Evolutionary conservation across 1,140 invertebrate genomes (phyloP).

Genomic region (Philopotamus ludificatus): DNA sequence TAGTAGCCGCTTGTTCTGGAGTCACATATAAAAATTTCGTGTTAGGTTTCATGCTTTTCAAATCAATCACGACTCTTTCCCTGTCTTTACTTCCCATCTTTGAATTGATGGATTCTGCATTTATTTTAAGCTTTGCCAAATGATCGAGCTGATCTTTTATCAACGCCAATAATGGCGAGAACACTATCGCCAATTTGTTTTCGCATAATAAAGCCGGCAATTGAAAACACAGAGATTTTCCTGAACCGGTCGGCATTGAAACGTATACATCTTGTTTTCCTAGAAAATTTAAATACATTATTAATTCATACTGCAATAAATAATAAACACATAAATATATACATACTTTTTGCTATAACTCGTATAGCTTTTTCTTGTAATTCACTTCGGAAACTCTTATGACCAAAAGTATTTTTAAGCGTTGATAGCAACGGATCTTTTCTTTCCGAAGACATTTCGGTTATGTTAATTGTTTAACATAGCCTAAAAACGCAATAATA

Average conservation of each 20-base stretch:
- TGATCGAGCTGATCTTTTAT: conserved; percentile 80
- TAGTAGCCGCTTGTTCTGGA: conserved; percentile 84
- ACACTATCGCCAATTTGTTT: conserved; percentile 78
- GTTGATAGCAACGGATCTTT: neutral
- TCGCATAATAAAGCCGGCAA: conserved; percentile 76
- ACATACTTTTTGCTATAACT: conserved; percentile 53
- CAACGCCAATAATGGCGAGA: conserved; percentile 90
- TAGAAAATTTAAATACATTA: conserved; percentile 50
- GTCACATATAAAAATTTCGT: conserved; percentile 89
- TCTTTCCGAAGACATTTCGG: neutral
- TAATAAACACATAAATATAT: neutral
- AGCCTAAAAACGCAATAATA: too few species aligned
- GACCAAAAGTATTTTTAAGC: conserved; percentile 53
- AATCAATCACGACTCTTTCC: conserved; percentile 70
- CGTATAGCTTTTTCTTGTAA: conserved; percentile 56
- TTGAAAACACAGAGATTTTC: conserved; percentile 96
- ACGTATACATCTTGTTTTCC: conserved; percentile 76
- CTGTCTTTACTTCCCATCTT: conserved; percentile 75
- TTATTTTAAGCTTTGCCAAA: conserved; percentile 67
- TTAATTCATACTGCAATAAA: conserved; percentile 6
- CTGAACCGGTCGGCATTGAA: conserved; percentile 91
- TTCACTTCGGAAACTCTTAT: conserved; percentile 58
- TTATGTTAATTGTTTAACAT: too few species aligned
- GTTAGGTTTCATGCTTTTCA: conserved; percentile 66
- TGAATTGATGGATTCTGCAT: conserved; percentile 84